Evolutionary conservation across 2,797 vertebrate genomes (phyloP).

Genomic region (Trachops cirrhosus): DNA sequence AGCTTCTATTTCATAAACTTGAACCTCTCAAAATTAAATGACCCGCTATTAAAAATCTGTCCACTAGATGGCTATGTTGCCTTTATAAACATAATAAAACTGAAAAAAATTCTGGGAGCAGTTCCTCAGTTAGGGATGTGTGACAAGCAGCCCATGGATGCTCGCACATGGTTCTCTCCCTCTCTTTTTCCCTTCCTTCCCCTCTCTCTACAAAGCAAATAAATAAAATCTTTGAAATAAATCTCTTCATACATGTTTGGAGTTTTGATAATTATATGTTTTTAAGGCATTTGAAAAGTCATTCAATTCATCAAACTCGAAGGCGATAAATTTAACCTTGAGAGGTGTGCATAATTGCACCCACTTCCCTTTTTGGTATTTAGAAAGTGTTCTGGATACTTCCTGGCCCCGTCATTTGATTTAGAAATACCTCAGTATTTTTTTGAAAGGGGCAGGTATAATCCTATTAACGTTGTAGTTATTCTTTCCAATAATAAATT

Average conservation of each 20-base stretch:
- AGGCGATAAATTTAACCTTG: not conserved
- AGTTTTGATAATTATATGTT: slow-evolving; percentile 32
- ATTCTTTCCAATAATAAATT: not conserved
- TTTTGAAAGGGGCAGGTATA: not conserved
- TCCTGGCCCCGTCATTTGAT: not conserved
- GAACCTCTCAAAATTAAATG: not conserved
- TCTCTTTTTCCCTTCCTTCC: too few relatives aligned
- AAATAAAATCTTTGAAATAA: not conserved
- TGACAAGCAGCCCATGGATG: too few relatives aligned
- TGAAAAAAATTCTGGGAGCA: not conserved
- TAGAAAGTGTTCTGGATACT: slow-evolving; percentile 18
- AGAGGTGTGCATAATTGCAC: not conserved
- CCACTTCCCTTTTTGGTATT: not conserved
- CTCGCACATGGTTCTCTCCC: too few relatives aligned
- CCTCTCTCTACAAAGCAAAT: too few relatives aligned
- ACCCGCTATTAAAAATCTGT: not conserved
- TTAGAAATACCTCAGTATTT: not conserved
- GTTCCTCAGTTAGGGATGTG: too few relatives aligned
- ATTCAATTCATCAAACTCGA: not conserved
- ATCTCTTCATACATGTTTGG: not conserved
- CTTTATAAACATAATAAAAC: slow-evolving; percentile 1
- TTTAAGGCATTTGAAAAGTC: not conserved
- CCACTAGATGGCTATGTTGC: slow-evolving; percentile 67
- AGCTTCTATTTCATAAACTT: slow-evolving; percentile 17
- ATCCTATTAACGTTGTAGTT: not conserved